phyloP scores from a whole-genome alignment of 2,797 vertebrate genomes.

The Danio aesculapii region DNA sequence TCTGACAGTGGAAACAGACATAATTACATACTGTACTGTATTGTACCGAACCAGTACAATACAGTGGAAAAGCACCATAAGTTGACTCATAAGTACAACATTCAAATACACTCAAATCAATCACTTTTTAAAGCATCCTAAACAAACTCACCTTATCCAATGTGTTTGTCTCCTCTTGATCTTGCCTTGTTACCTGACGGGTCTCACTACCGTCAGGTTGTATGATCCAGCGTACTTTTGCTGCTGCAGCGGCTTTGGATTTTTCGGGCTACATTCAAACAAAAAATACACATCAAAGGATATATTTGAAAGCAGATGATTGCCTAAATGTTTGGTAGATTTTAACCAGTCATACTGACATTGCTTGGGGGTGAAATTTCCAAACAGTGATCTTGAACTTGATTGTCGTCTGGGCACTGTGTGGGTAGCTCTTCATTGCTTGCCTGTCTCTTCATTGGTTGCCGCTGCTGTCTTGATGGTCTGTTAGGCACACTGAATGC shows the following conservation, averaged over 20 bases:
- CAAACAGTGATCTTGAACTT: slow-evolving; percentile 41
- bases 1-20: too few relatives aligned
- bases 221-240: slow-evolving; percentile 80
- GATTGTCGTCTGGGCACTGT: slow-evolving; percentile 40
- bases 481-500: slow-evolving; percentile 89
- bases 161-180: slow-evolving; percentile 69
- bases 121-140: background rate
- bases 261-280: slow-evolving; percentile 59
- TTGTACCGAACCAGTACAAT: too few relatives aligned
- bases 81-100: too few relatives aligned
- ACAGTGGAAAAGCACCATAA: too few relatives aligned
- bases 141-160: slow-evolving; percentile 73
- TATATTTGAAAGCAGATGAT: background rate
- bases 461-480: slow-evolving; percentile 65
- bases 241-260: slow-evolving; percentile 64
- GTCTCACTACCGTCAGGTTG: slow-evolving; percentile 65
- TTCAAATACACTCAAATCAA: background rate
- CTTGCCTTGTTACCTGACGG: slow-evolving; percentile 61
- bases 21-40: too few relatives aligned
- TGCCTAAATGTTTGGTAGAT: too few relatives aligned
- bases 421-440: slow-evolving; percentile 71
- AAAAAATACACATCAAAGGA: background rate
- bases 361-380: slow-evolving; percentile 61
- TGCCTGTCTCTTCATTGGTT: slow-evolving; percentile 68
- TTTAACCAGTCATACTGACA: slow-evolving; percentile 64